Base-by-base conservation (phyloP, 64 coral and sea anemone genomes). In the Dendrophyllia cribrosa region DNA sequence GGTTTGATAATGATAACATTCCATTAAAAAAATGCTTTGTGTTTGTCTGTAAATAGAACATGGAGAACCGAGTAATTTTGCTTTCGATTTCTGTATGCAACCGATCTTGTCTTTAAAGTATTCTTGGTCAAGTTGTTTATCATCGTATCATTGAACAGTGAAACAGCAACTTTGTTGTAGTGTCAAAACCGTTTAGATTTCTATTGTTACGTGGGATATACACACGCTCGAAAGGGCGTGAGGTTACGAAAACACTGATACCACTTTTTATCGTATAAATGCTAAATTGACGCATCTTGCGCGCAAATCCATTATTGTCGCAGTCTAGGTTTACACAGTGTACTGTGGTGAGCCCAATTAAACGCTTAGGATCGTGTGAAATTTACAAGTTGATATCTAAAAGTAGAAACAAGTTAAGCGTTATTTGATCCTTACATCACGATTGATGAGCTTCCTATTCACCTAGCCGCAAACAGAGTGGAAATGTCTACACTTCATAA, bases 401-500 rank as follows among this genome's bases (percentile, higher is more conserved):
- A 79, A 58, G 66, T 25, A 69, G 66, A 72, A 72, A 46, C 45
- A 45, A 20, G 8, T 75, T 45, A 67, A 19, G 15, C 34, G 80
- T 22, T 59, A 84, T 67, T 67, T 84, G 80, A 84, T 84, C 60
- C 15, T 13, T 14, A 19, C 17, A n/a, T 13, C 45, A 16, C 16
- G 17, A 20, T 50, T 75, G 72, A 75, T 20, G 16, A 67, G 62
- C 49, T 20, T 68, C 60, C 45, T 21, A 19, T 63, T 9, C 43
- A 9, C 60, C n/a, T 7, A 13, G 21, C n/a, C 12, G 5, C 7
- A 5, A 56, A 12, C 20, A 50, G 55, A 61, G 56, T 61, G 77
- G 80, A 84, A 66, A 84, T 51, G 80, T 84, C 80, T 84, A 67
- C 61, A 84, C 80, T 84, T 84, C 79, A 84, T 67, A 67, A 67